Evolutionary conservation across 30 jellyfish, hydroid and myxozoan genomes (phyloP), one percentile per base, ranked within the genome.

Genomic region (Nemopilema nomurai): DNA sequence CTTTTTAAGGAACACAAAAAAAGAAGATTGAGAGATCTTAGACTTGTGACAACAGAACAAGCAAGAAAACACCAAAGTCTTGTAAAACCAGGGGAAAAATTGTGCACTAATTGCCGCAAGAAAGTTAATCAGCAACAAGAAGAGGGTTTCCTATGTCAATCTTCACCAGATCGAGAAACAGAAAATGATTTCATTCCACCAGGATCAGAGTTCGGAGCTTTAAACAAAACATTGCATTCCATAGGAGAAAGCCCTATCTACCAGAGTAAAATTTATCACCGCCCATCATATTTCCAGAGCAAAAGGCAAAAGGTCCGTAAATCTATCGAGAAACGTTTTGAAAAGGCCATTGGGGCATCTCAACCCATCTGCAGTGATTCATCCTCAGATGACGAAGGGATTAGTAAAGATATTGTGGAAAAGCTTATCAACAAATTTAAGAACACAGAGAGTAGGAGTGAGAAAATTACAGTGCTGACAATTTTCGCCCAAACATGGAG

Each of bases 401-500:
- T n/a, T n/a, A n/a, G n/a, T n/a, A 29, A 30, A 22, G 50, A 74
- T 4, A 74, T 74, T 13, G 71, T 74, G 50, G 22, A 49, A 49
- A 25, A 32, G 41, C 62, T 77, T 1, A 53, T 51, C 21, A 64
- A 51, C 26, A 77, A 65, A 52, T 77, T 16, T 52, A 4, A 53
- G 65, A 30, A 1, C 52, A 28, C 77, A 1, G 31, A 26, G n/a
- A 80, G 76, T 49, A 63, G 73, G 52, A 80, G 90, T 49, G 73
- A 64, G n/a, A 80, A 80, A 65, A 80, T 80, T 63, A 69, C 72
- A 16, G 28, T 80, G 1, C 28, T 80, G 66, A 67, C 90, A 23
- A 80, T 80, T 3, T 80, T 69, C 65, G 83, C 72, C 4, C n/a
- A 80, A 49, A 28, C 82, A 29, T 80, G 84, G 84, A 80, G 73